These are phyloP conservation scores for Prinia subflava DNA, from an alignment of 2,113 vertebrate genomes.

Conservation along the genomic window DNA sequence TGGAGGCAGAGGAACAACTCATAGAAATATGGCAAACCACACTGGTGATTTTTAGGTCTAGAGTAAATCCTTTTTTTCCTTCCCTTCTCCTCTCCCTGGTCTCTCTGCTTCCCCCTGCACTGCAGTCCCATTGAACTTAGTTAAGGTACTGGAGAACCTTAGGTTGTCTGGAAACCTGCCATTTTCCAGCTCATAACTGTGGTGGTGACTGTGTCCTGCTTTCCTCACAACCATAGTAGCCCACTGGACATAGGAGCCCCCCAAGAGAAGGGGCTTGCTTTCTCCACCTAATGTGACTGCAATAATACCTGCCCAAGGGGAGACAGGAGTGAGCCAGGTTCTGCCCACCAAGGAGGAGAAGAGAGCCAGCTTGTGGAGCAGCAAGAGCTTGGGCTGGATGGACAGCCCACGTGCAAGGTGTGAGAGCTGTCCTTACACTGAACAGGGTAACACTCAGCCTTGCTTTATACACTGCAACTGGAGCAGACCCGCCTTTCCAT, in stretches of 20 bases:
- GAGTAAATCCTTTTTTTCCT: background rate
- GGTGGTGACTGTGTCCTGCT: background rate
- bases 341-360: background rate
- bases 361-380: background rate
- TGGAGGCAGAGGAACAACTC: background rate
- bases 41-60: rapidly evolving
- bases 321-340: background rate
- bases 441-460: background rate
- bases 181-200: background rate
- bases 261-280: background rate
- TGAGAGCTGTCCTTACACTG: background rate
- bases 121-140: background rate
- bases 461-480: background rate
- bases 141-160: background rate
- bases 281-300: background rate
- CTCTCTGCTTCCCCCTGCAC: rapidly evolving
- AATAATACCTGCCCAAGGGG: background rate
- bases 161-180: background rate
- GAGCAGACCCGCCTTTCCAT: background rate
- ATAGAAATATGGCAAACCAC: background rate
- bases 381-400: background rate
- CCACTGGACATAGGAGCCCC: background rate
- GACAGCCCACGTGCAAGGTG: rapidly evolving
- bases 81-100: background rate
- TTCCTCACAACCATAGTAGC: background rate